A percentile compares a stretch with the other conserved stretches of the same genome.
These are phyloP conservation scores for Mercenaria mercenaria DNA, from an alignment of 1,140 invertebrate species.

Conservation along the genomic window DNA sequence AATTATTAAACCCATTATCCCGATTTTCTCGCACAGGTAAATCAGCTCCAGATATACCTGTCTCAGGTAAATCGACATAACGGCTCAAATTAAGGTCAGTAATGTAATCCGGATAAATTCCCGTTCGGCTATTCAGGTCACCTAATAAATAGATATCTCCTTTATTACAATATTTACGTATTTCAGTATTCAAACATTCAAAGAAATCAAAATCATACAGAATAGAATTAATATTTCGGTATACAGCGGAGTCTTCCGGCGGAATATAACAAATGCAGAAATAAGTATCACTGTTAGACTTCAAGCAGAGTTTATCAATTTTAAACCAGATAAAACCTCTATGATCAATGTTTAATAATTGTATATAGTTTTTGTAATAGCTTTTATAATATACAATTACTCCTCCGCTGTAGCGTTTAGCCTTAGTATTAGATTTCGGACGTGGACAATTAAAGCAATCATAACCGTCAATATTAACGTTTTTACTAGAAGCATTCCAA, in stretches of 20 bases:
- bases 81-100: slow-evolving; percentile 5
- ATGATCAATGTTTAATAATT: background rate
- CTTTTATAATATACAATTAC: slow-evolving; percentile 49
- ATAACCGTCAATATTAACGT: background rate
- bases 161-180: background rate
- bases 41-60: background rate
- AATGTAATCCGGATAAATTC: background rate
- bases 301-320: background rate
- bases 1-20: background rate
- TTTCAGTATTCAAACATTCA: background rate
- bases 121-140: slow-evolving; percentile 5
- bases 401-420: background rate
- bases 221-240: slow-evolving; percentile 1
- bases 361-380: background rate
- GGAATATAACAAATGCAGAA: slow-evolving; percentile 15
- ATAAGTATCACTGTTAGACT: background rate
- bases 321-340: slow-evolving; percentile 17
- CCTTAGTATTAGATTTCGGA: background rate
- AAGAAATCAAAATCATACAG: background rate
- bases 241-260: background rate
- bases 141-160: background rate
- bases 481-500: background rate
- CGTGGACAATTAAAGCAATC: background rate
- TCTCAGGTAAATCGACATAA: slow-evolving; percentile 30
- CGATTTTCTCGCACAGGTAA: background rate